Evolutionary conservation across 2,888 invertebrate species (phyloP), one percentile per base, ranked within the genome.

Genomic region (Oscheius sp.): DNA sequence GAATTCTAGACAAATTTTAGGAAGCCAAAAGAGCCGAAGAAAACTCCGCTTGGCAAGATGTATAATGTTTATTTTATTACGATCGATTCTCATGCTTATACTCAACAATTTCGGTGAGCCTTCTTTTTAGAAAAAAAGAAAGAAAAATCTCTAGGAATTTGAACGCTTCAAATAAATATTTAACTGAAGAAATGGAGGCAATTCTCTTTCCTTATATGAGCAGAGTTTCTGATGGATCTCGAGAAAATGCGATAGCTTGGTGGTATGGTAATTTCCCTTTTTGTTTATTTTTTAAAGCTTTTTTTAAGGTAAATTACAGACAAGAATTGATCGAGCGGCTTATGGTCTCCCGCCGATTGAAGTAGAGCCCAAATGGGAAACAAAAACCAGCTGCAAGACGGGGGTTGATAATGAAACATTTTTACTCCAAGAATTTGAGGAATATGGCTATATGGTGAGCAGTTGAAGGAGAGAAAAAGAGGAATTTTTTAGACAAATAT

Each of bases 31-130:
- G 53, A 53, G 17, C 53, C 53, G 3, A 33, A 29, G 23, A 6
- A 25, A 8, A 27, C 48, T 23, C 12, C 25, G 3, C 25, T 48
- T 3, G 48, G 48, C 2, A 48, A 53, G 15, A 29, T 15, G 31
- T 53, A 53, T 31, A 53, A 27, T 33, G 53, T 53, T n/a, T 53
- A 53, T 53, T 53, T 53, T n/a, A 53, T 53, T 4, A 33, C 33
- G 27, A n/a, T 53, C 15, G 53, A 53, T 29, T 53, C 53, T 15
- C 53, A 53, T 15, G 53, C 53, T 3, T 33, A 53, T 33, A 53
- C 31, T 31, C 53, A 53, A 27, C 29, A 33, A 33, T 53, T 53
- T 20, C 15, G 53, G 53, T 53, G 31, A n/a, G n/a, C 29, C 10
- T 25, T 29, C 33, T 53, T 33, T n/a, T 29, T 29, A 33, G 33